Evolutionary conservation across 2,888 invertebrate genomes (phyloP).

Genomic region (Arrhopalites spinosus): DNA sequence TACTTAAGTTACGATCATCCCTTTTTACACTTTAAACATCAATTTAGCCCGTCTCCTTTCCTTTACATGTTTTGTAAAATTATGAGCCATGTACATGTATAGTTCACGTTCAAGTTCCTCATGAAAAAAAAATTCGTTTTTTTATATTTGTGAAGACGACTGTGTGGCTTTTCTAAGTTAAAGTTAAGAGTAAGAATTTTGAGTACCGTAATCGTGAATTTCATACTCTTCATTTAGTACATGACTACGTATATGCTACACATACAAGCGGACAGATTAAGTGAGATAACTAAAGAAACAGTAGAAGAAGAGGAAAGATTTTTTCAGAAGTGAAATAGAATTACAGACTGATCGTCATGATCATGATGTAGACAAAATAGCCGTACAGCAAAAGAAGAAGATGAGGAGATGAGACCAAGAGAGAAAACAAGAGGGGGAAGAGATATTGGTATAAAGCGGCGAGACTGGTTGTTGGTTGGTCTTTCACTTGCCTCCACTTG

Average conservation of each 20-base stretch:
- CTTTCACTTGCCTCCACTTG: conserved; percentile 19
- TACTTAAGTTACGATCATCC: conserved; percentile 25
- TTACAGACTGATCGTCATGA: conserved; percentile 13
- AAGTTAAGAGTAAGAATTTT: no score
- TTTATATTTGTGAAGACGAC: no score
- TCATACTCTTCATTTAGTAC: no score
- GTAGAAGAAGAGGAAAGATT: neutral
- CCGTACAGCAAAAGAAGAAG: conserved; percentile 1
- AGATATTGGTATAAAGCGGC: conserved; percentile 15
- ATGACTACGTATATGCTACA: no score
- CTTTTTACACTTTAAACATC: conserved; percentile 34
- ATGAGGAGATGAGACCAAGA: neutral
- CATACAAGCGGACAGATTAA: no score
- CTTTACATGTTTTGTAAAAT: neutral
- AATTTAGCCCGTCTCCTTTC: neutral
- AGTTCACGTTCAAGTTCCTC: neutral
- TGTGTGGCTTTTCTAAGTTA: no score
- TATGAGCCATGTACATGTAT: neutral
- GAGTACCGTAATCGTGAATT: no score
- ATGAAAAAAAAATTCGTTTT: no score
- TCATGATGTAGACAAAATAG: conserved; percentile 5
- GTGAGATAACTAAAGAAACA: neutral
- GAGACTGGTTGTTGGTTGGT: conserved; percentile 19
- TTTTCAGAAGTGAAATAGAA: conserved; percentile 24
- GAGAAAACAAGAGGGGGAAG: neutral